Evolutionary conservation across 2,797 vertebrate species (phyloP).

Genomic region (Chaetodon trifasciatus): DNA sequence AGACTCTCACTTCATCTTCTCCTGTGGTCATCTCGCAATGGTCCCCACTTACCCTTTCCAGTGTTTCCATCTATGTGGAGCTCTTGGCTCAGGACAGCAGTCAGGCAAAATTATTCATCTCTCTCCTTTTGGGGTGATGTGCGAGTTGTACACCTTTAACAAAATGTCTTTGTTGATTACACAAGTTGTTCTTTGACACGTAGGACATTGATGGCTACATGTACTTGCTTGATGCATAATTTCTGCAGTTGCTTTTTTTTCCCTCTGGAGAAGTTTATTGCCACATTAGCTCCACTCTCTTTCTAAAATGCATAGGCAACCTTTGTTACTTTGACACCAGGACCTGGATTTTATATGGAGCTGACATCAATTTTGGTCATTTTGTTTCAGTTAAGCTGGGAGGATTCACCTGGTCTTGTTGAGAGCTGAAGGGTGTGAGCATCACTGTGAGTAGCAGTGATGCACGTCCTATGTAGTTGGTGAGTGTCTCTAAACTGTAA

Average conservation of each 20-base stretch:
- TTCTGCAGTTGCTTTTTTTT: neutral
- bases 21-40: neutral
- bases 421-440: no score
- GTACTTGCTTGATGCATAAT: neutral
- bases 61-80: neutral
- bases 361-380: neutral
- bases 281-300: neutral
- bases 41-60: neutral
- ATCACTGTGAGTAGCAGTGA: no score
- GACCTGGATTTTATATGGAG: neutral
- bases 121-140: neutral
- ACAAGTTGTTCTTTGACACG: no score
- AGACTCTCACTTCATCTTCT: neutral
- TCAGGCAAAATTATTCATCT: neutral
- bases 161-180: no score
- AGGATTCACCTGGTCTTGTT: no score
- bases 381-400: neutral
- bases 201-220: neutral
- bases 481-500: neutral
- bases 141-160: neutral
- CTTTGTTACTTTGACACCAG: neutral
- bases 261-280: neutral
- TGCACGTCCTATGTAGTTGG: neutral
- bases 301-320: neutral
- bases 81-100: neutral